These are phyloP conservation scores for Acromyrmex charruanus DNA, from an alignment of 1,140 invertebrate genomes.

Conservation along the genomic window DNA sequence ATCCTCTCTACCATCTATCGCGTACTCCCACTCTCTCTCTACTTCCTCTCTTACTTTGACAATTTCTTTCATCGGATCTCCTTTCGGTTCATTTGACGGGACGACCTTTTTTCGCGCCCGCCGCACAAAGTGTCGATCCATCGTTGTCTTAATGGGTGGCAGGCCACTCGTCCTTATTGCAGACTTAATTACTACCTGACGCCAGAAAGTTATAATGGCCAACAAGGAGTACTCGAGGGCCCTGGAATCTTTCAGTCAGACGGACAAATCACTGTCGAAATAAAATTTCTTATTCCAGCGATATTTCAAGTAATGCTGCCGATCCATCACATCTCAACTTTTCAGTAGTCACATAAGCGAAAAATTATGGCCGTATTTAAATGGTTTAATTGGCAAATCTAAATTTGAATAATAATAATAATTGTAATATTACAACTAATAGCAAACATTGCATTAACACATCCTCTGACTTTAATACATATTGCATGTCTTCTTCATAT, in stretches of 20 bases:
- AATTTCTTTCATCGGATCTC: conserved; percentile 85
- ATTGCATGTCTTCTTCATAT: background rate
- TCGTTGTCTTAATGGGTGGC: conserved; percentile 84
- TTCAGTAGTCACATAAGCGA: conserved; percentile 16
- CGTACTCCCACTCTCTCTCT: background rate
- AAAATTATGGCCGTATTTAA: conserved; percentile 3
- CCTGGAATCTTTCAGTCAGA: conserved; percentile 63
- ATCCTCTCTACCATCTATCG: conserved; percentile 28
- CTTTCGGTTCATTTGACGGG: conserved; percentile 85
- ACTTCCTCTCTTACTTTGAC: conserved; percentile 79
- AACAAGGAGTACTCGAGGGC: conserved; percentile 78
- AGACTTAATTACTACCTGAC: conserved; percentile 86
- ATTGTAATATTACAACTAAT: background rate
- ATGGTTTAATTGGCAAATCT: background rate
- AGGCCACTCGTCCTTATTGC: conserved; percentile 86
- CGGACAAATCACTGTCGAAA: conserved; percentile 77
- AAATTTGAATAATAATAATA: conserved; percentile 3
- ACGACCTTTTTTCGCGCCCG: conserved; percentile 82
- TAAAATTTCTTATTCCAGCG: conserved; percentile 73
- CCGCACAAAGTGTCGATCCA: conserved; percentile 85
- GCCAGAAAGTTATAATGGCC: conserved; percentile 86
- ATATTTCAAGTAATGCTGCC: conserved; percentile 67
- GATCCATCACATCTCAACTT: conserved; percentile 41
- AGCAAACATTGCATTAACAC: background rate
- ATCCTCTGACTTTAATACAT: background rate